Percentiles rank a stretch among this genome's conserved stretches.
These are phyloP conservation scores for Microcebus tavaratra DNA, from an alignment of 2,113 vertebrate species.

Conservation along the genomic window DNA sequence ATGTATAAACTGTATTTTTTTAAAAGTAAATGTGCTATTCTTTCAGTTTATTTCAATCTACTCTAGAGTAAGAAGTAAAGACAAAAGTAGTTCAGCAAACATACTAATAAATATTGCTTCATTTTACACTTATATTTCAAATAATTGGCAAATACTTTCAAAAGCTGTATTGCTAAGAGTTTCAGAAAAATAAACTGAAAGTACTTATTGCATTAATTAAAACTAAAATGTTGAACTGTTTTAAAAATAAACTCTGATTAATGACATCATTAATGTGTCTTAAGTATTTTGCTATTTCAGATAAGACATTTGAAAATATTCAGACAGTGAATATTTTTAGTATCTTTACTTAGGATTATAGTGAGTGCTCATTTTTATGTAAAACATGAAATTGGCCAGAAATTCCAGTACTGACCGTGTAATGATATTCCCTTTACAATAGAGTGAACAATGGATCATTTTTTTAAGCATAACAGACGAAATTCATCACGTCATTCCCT, in stretches of 20 bases:
- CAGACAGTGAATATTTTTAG: background rate
- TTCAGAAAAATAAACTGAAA: background rate
- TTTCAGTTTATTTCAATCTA: background rate
- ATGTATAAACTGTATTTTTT: background rate
- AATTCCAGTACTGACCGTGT: background rate
- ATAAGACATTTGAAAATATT: background rate
- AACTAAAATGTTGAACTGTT: background rate
- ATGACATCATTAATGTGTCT: background rate
- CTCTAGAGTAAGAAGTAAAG: background rate
- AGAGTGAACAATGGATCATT: background rate
- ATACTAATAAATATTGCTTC: background rate
- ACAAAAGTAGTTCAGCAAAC: background rate
- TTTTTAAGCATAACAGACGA: background rate
- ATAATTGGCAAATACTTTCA: background rate
- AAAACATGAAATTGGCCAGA: background rate
- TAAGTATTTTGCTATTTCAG: background rate
- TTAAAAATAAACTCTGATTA: background rate
- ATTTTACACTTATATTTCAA: background rate
- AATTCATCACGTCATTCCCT: background rate
- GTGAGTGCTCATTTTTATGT: background rate
- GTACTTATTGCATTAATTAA: background rate
- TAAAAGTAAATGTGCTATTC: background rate
- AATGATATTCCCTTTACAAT: background rate
- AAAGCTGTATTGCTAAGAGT: background rate
- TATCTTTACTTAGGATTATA: background rate